Evolutionary conservation across 2,797 vertebrate species (phyloP), one percentile per base, ranked within the genome.

Genomic region (Lemur catta): DNA sequence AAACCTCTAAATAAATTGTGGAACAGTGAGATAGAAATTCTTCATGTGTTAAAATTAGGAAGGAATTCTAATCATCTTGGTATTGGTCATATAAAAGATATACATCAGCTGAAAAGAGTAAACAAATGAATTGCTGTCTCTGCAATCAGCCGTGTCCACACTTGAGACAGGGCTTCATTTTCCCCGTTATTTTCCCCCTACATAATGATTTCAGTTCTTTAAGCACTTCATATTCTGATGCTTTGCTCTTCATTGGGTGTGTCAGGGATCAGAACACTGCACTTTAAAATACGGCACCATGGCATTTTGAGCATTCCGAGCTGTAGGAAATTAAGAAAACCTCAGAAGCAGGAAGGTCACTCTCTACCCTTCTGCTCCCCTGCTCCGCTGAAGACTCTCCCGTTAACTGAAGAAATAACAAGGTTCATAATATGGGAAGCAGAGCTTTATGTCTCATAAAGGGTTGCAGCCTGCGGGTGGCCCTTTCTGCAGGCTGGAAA

Each of bases 51-150:
- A 41, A 90, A 96, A 57, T 91, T 84, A 76, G 89, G 30, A 67
- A 50, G 33, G 59, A 14, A 55, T 57, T 46, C 38, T n/a, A 61
- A 43, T 46, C 2, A 15, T 57, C 14, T 85, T 26, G 12, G 20
- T 4, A 6, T 0, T 3, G 6, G 6, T 17, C 57, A 9, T 7
- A 4, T 9, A 3, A n/a, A 52, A 43, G 41, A 11, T 22, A 6
- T 0, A 22, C 8, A 4, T 20, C 38, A 20, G 43, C 15, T 6
- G 33, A 33, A 38, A 30, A 28, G 38, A 48, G 6, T 7, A 38
- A 46, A 24, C 13, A 10, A 28, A 35, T 2, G 17, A 9, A 24
- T 24, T 0, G 3, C 0, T 7, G 17, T n/a, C 41, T 12, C 46
- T 57, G 28, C 33, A 11, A 14, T 26, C 43, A 14, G 11, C 38